Conservation (phyloP, 2,888 invertebrate genomes). For the Drosophila neonasuta region DNA sequence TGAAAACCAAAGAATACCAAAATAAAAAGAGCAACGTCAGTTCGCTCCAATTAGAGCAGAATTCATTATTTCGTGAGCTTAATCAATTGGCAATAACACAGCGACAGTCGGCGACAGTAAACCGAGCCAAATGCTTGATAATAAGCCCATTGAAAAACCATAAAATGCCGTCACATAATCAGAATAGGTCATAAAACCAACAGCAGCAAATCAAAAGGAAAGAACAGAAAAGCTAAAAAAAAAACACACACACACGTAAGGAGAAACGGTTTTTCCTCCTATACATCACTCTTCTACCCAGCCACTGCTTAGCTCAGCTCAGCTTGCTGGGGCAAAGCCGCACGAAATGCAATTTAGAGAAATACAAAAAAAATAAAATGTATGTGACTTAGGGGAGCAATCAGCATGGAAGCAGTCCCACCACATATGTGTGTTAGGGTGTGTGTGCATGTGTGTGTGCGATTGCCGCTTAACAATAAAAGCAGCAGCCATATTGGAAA, state of each 20-base stretch:
- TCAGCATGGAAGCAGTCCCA: constrained; percentile 52
- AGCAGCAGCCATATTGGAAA: constrained; percentile 54
- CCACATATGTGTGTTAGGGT: constrained; percentile 6
- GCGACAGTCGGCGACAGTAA: constrained; percentile 5
- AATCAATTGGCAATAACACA: constrained; percentile 50
- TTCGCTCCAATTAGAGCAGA: constrained; percentile 44
- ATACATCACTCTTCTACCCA: not conserved
- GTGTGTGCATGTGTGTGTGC: constrained; percentile 11
- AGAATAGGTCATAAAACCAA: constrained; percentile 52
- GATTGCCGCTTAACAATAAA: constrained; percentile 51
- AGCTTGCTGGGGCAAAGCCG: constrained; percentile 11
- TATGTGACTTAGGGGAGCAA: constrained; percentile 75
- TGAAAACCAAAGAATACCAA: not conserved
- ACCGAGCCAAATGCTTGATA: constrained; percentile 45
- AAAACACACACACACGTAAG: not conserved
- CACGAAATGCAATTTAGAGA: constrained; percentile 68
- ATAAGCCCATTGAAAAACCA: constrained; percentile 62
- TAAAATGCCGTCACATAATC: constrained; percentile 63
- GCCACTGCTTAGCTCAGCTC: constrained; percentile 2
- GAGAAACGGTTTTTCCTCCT: constrained; percentile 6
- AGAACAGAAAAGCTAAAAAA: not conserved
- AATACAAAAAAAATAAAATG: constrained; percentile 52
- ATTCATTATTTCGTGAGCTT: constrained; percentile 46
- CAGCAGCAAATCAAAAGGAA: constrained; percentile 38
- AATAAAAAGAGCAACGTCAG: constrained; percentile 17